Base-by-base conservation (phyloP, 1,140 invertebrate species). In the Macrocentrus cingulum region DNA sequence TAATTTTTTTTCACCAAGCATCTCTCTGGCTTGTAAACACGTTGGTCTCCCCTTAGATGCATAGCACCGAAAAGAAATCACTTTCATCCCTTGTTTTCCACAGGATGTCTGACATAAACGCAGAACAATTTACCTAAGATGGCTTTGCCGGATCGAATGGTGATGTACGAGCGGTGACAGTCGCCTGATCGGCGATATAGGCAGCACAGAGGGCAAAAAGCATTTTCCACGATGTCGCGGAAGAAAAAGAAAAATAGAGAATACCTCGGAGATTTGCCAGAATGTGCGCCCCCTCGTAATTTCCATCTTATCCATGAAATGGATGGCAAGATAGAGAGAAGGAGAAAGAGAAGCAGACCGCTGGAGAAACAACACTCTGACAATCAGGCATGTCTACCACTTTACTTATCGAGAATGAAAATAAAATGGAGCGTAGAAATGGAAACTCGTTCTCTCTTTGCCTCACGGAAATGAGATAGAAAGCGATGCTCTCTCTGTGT, bases 261-360 rank as follows among this genome's bases (percentile, higher is more conserved):
- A 15, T 19, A 39, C 42, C 44, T 15, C 46, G 41, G 50, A 59
- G 49, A 59, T 59, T 59, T 55, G 52, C 54, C 50, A 61, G 59
- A 69, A 64, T 61, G 60, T 54, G 63, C 29, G n/a, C 13, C 46
- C 25, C 50, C 57, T 68, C 64, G 66, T 70, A 73, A 73, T 72
- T 71, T 71, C 66, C 63, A 64, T 69, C 71, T 72, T 69, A 71
- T 68, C 64, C 65, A 53, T 60, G 63, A 71, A 73, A 75, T 71
- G 61, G 67, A 65, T 63, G 61, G 37, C 53, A 22, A 29, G 44
- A 58, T 19, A 37, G 29, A 20, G 36, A 58, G 20, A 36, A 22
- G 60, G 46, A 50, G 60, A 49, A 34, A 57, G 46, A 32, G 13
- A 48, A 23, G 36, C 13, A 48, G 19, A 37, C 25, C n/a, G 9